These are phyloP conservation scores for Cheilosia variabilis DNA, from an alignment of 2,888 invertebrate genomes.

Conservation along the genomic window DNA sequence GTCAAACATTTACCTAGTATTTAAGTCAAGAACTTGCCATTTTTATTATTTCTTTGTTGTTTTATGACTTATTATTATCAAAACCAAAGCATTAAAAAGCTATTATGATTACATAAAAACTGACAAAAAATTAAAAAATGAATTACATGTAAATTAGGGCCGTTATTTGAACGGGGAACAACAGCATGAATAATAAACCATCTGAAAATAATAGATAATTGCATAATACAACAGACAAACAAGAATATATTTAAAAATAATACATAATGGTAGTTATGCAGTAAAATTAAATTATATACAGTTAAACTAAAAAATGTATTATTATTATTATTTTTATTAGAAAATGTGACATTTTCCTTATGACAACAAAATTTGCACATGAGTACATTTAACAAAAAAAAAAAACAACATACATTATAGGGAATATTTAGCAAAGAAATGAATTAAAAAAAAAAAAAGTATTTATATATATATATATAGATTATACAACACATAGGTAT, in stretches of 20 bases:
- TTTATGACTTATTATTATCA: constrained; percentile 63
- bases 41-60: constrained; percentile 73
- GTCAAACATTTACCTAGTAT: constrained; percentile 77
- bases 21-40: constrained; percentile 76
- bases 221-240: constrained; percentile 60
- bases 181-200: constrained; percentile 72
- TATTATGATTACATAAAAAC: constrained; percentile 50
- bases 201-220: constrained; percentile 51
- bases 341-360: constrained; percentile 72
- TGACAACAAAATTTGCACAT: constrained; percentile 76
- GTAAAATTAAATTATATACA: constrained; percentile 60
- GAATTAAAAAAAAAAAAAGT: constrained; percentile 80
- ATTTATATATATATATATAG: constrained; percentile 77
- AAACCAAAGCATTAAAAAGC: constrained; percentile 27
- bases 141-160: constrained; percentile 75
- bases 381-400: constrained; percentile 63
- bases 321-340: constrained; percentile 49
- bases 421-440: constrained; percentile 78
- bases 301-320: constrained; percentile 53
- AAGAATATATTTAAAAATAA: constrained; percentile 59
- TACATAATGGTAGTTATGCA: constrained; percentile 62
- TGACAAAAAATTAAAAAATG: constrained; percentile 29
- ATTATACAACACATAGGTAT: constrained; percentile 79
- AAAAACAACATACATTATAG: constrained; percentile 76
- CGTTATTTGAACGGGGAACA: constrained; percentile 77